A percentile compares a stretch with the other conserved stretches of the same genome.
phyloP scores from a whole-genome alignment of 2,888 invertebrate species.

The Hydrotaea diabolus region DNA sequence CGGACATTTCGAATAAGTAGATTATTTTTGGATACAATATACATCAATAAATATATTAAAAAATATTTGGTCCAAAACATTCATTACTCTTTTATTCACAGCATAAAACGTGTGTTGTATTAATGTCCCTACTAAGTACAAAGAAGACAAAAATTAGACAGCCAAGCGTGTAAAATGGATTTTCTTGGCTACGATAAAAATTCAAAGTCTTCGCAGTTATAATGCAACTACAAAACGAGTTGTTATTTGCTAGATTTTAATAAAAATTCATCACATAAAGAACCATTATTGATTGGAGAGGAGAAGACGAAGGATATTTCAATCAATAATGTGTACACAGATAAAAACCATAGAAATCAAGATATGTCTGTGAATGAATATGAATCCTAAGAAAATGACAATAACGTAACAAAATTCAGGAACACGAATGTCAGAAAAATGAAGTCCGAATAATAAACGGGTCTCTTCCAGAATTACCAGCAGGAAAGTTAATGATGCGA shows the following conservation, averaged over 20 bases:
- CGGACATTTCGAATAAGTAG: no score
- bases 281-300: conserved; percentile 37
- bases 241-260: conserved; percentile 54
- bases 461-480: conserved; percentile 9
- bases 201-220: conserved; percentile 44
- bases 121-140: no score
- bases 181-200: conserved; percentile 59
- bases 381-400: background rate
- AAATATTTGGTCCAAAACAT: no score
- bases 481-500: conserved; percentile 43
- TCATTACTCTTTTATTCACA: no score
- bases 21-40: no score
- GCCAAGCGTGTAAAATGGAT: conserved; percentile 60
- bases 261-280: background rate
- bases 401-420: background rate
- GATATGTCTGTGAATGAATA: background rate
- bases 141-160: conserved; percentile 66
- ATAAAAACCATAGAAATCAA: conserved; percentile 2
- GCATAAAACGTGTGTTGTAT: no score
- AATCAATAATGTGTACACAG: conserved; percentile 7
- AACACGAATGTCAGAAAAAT: background rate
- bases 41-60: no score
- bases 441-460: no score
- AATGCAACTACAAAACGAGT: conserved; percentile 32
- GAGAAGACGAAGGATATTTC: background rate